Base-by-base conservation (phyloP, 2,888 invertebrate species). In the Erannis defoliaria region DNA sequence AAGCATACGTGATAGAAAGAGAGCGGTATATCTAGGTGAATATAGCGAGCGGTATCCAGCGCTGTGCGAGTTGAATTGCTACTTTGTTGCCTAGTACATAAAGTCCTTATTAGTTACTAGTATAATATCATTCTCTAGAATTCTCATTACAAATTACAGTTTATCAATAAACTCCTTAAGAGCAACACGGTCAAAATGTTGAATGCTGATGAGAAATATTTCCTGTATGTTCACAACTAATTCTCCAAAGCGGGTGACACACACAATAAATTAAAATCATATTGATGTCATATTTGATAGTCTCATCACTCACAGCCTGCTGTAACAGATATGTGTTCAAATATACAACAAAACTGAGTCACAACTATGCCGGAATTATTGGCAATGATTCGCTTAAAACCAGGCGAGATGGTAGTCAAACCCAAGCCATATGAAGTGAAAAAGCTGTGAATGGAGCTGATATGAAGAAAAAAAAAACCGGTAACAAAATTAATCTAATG, bases 181-280 rank as follows among this genome's bases (percentile, higher is more conserved):
- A 8, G 37, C 37, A 4, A 3, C 19, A 6, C 10, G 4, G n/a
- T n/a, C 3, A 37, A 2, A 37, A 19, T n/a, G 23, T 12, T n/a
- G n/a, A 5, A 42, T 23, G 23, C n/a, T 26, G 26, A 3, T 14
- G 12, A 26, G 2, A 45, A 45, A 26, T 9, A 26, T 45, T 10
- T 14, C n/a, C 26, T 14, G 4, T 16, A 45, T 9, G 14, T 3
- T 8, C 12, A 31, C 35, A 18, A 48, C 0, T 19, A 33, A 31
- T 18, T 29, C 18, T 19, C n/a, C 14, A 49, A 35, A 48, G 33
- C 21, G 14, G 23, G 35, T 37, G 49, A 49, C 49, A 35, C 21
- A 37, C 35, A 5, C 48, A 48, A 35, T 35, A 49, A 33, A 49
- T 35, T 33, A 37, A 49, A 35, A 14, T 33, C 18, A 23, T 35